These are phyloP conservation scores for Gymnarchus niloticus DNA, from an alignment of 2,113 vertebrate species.

Conservation along the genomic window DNA sequence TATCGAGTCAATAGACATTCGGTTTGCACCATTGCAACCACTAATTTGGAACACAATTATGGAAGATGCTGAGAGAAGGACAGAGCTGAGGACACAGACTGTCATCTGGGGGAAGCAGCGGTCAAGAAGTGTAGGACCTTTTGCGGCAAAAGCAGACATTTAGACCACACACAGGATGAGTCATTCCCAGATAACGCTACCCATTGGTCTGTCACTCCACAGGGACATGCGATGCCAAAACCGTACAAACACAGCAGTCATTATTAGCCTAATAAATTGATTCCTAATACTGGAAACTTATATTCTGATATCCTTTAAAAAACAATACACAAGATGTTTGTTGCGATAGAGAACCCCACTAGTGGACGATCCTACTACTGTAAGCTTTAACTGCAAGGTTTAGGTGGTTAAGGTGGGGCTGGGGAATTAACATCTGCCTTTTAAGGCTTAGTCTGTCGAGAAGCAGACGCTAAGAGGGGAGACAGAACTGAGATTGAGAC, in stretches of 20 bases:
- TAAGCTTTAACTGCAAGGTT: no score
- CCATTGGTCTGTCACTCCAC: no score
- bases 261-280: neutral
- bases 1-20: neutral
- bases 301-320: neutral
- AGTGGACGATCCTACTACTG: neutral
- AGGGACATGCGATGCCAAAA: no score
- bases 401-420: neutral
- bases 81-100: no score
- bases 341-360: neutral
- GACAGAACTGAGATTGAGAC: neutral
- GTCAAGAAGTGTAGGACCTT: neutral
- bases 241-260: neutral
- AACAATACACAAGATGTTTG: neutral
- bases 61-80: no score
- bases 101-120: neutral
- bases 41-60: no score
- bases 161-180: neutral
- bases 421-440: conserved; percentile 1
- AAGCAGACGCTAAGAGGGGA: neutral
- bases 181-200: neutral
- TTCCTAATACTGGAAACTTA: neutral
- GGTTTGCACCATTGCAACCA: neutral
- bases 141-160: neutral
- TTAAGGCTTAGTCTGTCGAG: neutral